Percentiles rank a stretch among this genome's conserved stretches.
These are phyloP conservation scores for Phataginus tricuspis DNA, from an alignment of 2,797 vertebrate genomes.

Conservation along the genomic window DNA sequence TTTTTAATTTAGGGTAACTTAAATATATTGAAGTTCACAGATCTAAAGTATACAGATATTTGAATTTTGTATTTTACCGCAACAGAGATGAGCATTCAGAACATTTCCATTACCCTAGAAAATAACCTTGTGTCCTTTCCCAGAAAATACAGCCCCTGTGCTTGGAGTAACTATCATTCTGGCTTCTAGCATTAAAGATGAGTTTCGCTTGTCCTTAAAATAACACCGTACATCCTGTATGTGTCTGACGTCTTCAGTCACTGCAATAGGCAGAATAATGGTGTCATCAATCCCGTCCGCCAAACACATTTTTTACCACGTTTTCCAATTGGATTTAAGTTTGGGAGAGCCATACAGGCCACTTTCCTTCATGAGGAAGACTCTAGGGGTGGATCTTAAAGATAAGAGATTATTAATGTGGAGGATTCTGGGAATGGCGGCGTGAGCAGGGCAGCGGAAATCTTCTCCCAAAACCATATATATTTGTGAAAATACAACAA, in stretches of 20 bases:
- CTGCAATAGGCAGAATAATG: background rate
- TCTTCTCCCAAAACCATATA: too few relatives aligned
- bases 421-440: too few relatives aligned
- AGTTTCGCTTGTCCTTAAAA: background rate
- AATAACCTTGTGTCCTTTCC: background rate
- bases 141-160: background rate
- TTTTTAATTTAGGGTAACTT: background rate
- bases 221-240: background rate
- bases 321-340: background rate
- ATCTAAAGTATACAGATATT: background rate
- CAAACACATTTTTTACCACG: background rate
- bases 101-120: background rate
- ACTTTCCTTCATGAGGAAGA: background rate
- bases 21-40: background rate
- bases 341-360: background rate
- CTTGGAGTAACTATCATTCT: background rate
- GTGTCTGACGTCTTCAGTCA: background rate
- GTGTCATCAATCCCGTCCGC: background rate
- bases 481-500: too few relatives aligned
- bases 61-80: background rate
- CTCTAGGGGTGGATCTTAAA: background rate
- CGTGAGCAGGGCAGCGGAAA: too few relatives aligned
- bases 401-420: background rate
- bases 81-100: background rate
- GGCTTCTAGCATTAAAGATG: background rate